A percentile compares a stretch with the other conserved stretches of the same genome.
Conservation (phyloP, 2,113 vertebrate species). For the Periophthalmodon schlosseri region DNA sequence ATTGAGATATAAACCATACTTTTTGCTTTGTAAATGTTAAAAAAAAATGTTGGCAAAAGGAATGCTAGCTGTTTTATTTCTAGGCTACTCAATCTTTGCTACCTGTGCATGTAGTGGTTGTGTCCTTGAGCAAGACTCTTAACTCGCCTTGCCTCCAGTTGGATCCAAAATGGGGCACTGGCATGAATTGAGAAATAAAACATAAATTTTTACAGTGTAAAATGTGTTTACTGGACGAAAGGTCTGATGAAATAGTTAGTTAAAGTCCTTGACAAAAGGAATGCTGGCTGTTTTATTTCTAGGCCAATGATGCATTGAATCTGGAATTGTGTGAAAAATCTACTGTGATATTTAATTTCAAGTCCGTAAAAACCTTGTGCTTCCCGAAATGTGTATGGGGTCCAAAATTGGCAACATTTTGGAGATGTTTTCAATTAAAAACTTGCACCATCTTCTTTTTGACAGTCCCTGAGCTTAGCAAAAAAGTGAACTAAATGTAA, state of each 20-base stretch:
- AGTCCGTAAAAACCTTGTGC: too few species aligned
- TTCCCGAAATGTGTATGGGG: too few species aligned
- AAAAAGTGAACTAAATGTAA: neutral
- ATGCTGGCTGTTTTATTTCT: neutral
- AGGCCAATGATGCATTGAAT: neutral
- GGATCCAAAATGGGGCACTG: neutral
- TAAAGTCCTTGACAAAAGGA: neutral
- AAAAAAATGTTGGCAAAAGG: too few species aligned
- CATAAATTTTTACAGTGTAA: neutral
- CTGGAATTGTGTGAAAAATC: too few species aligned
- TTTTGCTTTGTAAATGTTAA: too few species aligned
- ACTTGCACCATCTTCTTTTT: neutral
- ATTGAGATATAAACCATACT: too few species aligned
- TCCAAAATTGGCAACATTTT: neutral
- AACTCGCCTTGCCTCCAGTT: neutral
- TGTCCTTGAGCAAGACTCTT: too few species aligned
- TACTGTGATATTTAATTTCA: neutral
- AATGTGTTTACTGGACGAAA: neutral
- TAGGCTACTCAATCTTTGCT: too few species aligned
- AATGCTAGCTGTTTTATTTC: too few species aligned
- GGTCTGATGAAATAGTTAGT: too few species aligned
- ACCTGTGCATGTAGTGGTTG: too few species aligned
- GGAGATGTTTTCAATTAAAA: neutral
- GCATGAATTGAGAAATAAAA: neutral
- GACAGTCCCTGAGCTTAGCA: too few species aligned